Conservation (phyloP, 2,888 invertebrate species). For the Latrodectus hesperus region DNA sequence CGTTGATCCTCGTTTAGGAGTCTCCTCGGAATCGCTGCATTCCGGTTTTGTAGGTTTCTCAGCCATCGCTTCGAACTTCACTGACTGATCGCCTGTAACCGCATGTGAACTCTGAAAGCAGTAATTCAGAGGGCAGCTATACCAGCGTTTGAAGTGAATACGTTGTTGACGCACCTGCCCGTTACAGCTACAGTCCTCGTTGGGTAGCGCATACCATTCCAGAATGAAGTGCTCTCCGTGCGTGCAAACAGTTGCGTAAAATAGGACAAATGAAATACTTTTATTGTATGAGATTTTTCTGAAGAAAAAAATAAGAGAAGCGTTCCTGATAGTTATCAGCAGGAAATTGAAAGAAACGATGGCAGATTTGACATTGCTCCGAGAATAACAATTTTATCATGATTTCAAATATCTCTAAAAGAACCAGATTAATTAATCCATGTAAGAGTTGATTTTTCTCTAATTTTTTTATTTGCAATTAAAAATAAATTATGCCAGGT, state of each 20-base stretch:
- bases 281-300: not conserved
- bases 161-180: slow-evolving; percentile 23
- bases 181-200: slow-evolving; percentile 3
- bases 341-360: not conserved
- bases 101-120: not conserved
- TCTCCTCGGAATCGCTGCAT: not conserved
- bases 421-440: too few relatives aligned
- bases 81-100: not conserved
- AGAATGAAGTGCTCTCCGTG: slow-evolving; percentile 28
- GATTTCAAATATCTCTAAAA: too few relatives aligned
- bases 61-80: not conserved
- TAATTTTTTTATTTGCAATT: too few relatives aligned
- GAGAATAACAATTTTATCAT: too few relatives aligned
- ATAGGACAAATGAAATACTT: not conserved
- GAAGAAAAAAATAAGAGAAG: not conserved
- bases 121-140: not conserved
- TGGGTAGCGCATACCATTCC: slow-evolving; percentile 20
- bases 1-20: slow-evolving; percentile 1
- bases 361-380: not conserved
- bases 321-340: not conserved
- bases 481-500: too few relatives aligned
- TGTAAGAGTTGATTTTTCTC: too few relatives aligned
- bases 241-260: slow-evolving; percentile 20
- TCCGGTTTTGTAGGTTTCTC: not conserved
- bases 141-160: not conserved